A percentile compares a stretch with the other conserved stretches of the same genome.
phyloP scores from a whole-genome alignment of 2,888 invertebrate species.

The Perizoma flavofasciatum region DNA sequence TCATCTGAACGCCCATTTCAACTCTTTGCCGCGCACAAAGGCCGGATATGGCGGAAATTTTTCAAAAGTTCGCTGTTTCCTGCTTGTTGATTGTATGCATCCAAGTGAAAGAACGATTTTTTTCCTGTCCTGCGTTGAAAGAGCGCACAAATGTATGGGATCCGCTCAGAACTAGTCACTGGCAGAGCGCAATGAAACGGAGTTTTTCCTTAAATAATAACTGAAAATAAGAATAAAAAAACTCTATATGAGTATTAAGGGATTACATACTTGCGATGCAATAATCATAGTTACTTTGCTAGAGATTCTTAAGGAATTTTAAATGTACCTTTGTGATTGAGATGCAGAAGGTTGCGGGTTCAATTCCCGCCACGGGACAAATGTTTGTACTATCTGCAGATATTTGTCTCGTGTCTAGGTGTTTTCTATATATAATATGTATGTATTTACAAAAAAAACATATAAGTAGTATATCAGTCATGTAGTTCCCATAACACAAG shows the following conservation, averaged over 20 bases:
- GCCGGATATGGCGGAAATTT: slow-evolving; percentile 76
- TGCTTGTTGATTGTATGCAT: slow-evolving; percentile 80
- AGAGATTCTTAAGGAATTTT: no score
- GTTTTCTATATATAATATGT: no score
- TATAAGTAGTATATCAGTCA: no score
- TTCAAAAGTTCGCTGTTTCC: slow-evolving; percentile 77
- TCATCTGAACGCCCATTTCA: slow-evolving; percentile 26
- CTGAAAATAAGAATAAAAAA: background rate
- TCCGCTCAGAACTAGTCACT: slow-evolving; percentile 39
- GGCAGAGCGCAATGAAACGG: slow-evolving; percentile 33
- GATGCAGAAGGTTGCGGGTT: no score
- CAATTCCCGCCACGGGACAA: no score
- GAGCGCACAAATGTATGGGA: slow-evolving; percentile 41
- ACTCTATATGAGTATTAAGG: background rate
- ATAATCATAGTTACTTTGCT: no score
- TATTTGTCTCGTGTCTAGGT: no score
- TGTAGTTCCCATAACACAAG: no score
- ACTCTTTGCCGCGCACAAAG: slow-evolving; percentile 62
- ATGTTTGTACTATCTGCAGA: no score
- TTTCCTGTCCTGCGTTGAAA: slow-evolving; percentile 52
- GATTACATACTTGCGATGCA: no score
- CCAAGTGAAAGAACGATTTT: slow-evolving; percentile 72
- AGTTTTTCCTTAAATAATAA: slow-evolving; percentile 9
- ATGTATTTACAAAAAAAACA: no score
- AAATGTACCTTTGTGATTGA: no score